These are phyloP conservation scores for Platorchestia sp. DNA, from an alignment of 1,140 invertebrate species.

Conservation along the genomic window DNA sequence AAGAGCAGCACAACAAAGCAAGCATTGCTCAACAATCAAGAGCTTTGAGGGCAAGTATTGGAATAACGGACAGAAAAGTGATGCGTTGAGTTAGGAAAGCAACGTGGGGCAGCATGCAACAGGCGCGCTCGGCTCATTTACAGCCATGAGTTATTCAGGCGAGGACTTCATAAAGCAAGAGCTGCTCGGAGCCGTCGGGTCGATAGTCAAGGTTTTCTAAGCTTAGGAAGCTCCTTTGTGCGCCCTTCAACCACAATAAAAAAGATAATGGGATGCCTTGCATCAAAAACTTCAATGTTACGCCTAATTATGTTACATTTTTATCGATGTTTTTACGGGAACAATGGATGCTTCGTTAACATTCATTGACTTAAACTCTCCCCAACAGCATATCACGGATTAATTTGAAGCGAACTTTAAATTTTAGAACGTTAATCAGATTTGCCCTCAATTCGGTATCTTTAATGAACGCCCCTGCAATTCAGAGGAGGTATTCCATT, in stretches of 20 bases:
- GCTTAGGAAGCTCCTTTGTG: neutral
- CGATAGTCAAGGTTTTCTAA: neutral
- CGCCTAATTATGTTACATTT: neutral
- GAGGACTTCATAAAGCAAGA: neutral
- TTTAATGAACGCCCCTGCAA: too few relatives aligned
- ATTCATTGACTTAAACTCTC: neutral
- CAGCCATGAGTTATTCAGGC: neutral
- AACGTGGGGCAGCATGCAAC: neutral
- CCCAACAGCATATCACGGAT: neutral
- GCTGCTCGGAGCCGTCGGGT: neutral
- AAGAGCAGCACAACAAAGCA: neutral
- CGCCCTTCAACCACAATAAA: neutral
- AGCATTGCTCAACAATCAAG: neutral
- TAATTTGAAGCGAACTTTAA: neutral
- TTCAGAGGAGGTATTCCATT: too few relatives aligned
- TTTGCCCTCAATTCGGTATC: neutral
- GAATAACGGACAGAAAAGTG: neutral
- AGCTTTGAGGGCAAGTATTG: neutral
- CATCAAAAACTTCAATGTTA: neutral
- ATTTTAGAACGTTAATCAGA: neutral
- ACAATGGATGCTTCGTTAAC: neutral
- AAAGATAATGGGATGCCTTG: neutral
- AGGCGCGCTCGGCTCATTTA: neutral
- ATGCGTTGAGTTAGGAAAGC: too few relatives aligned
- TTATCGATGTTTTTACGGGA: neutral